Evolutionary conservation across 2,888 invertebrate species (phyloP).

Genomic region (Eretmocerus hayati): DNA sequence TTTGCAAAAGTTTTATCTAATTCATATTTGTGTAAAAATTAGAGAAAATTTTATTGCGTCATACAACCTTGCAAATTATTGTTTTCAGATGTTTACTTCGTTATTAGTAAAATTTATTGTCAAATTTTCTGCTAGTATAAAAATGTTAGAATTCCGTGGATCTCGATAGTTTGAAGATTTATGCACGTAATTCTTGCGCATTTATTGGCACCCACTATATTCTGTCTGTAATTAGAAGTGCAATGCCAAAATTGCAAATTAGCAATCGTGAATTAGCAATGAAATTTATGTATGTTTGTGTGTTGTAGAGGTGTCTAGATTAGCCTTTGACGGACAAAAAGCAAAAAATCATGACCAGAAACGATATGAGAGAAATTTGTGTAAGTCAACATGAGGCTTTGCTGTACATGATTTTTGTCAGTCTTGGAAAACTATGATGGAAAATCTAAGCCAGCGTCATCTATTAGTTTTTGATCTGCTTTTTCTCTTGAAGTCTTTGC

Average conservation of each 20-base stretch:
- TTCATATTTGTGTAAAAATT: background rate
- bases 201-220: no score
- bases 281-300: constrained; percentile 18
- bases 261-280: constrained; percentile 14
- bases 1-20: constrained; percentile 4
- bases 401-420: no score
- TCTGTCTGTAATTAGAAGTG: constrained; percentile 1
- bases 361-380: no score
- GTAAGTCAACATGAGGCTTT: no score
- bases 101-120: constrained; percentile 12
- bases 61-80: constrained; percentile 15
- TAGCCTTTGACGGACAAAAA: constrained; percentile 14
- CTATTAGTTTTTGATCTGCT: no score
- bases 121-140: constrained; percentile 10
- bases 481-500: no score
- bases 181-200: constrained; percentile 21
- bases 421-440: no score
- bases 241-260: constrained; percentile 5
- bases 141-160: constrained; percentile 15
- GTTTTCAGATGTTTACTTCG: constrained; percentile 7
- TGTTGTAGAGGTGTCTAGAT: constrained; percentile 21
- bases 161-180: constrained; percentile 15
- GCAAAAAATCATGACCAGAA: constrained; percentile 12
- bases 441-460: no score
- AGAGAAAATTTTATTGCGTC: constrained; percentile 5